These are phyloP conservation scores for Diploptera punctata DNA, from an alignment of 2,888 invertebrate species.

Conservation along the genomic window DNA sequence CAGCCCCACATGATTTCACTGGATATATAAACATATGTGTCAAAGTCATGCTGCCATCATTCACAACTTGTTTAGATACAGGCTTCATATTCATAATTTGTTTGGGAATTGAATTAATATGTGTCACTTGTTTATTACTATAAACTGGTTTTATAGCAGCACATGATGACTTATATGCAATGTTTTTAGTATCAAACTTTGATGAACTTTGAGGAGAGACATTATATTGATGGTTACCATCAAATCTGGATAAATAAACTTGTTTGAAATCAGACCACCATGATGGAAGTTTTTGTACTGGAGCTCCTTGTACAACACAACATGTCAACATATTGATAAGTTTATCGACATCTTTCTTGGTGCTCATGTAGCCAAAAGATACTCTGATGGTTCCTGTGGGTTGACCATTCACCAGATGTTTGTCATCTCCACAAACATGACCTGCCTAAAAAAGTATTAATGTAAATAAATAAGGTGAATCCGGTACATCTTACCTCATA, in stretches of 20 bases:
- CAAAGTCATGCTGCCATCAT: constrained; percentile 46
- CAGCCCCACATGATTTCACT: constrained; percentile 88
- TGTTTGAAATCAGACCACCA: constrained; percentile 46
- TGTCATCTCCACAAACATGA: constrained; percentile 90
- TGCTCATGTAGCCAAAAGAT: constrained; percentile 93
- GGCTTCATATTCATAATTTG: neutral
- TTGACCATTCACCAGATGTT: constrained; percentile 81
- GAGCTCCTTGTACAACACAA: constrained; percentile 71
- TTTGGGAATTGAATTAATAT: neutral
- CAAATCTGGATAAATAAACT: neutral
- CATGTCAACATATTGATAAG: constrained; percentile 75
- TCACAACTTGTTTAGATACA: neutral
- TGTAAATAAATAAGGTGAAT: too few relatives aligned
- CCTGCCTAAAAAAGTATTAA: constrained; percentile 64
- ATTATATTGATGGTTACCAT: neutral
- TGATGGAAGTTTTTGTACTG: constrained; percentile 51
- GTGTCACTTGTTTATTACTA: neutral
- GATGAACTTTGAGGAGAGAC: too few relatives aligned
- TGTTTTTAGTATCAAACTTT: too few relatives aligned
- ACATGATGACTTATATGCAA: too few relatives aligned
- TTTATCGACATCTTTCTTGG: constrained; percentile 70
- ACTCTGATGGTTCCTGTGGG: constrained; percentile 93
- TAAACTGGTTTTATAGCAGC: too few relatives aligned
- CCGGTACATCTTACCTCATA: too few relatives aligned
- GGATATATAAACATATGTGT: constrained; percentile 77